These are phyloP conservation scores for Periplaneta americana DNA, from an alignment of 1,140 invertebrate species.

Conservation along the genomic window DNA sequence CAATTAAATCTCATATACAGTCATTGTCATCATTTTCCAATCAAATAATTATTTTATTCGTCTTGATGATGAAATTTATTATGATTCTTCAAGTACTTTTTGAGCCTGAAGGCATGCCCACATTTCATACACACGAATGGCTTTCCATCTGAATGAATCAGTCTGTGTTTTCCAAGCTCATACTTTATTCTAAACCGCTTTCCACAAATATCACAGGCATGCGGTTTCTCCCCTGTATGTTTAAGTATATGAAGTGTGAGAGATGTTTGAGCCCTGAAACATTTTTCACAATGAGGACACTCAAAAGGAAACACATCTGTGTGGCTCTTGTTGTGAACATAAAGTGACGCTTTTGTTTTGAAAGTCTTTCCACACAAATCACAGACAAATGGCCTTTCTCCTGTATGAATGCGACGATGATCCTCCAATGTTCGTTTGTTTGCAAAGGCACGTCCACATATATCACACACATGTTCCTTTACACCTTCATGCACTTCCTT, in stretches of 20 bases:
- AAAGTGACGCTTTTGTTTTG: constrained; percentile 43
- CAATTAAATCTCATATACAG: too few species aligned
- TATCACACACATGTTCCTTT: constrained; percentile 49
- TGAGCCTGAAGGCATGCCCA: constrained; percentile 47
- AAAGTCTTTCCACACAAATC: constrained; percentile 51
- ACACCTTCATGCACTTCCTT: constrained; percentile 56
- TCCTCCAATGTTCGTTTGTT: constrained; percentile 45
- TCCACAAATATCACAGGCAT: constrained; percentile 44
- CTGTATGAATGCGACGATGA: constrained; percentile 50
- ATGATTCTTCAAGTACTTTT: constrained; percentile 39
- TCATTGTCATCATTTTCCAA: too few species aligned
- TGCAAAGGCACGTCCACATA: constrained; percentile 46
- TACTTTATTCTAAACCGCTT: constrained; percentile 45
- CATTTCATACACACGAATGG: constrained; percentile 46
- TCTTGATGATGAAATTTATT: not conserved
- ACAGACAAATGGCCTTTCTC: constrained; percentile 54
- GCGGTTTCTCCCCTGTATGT: constrained; percentile 42
- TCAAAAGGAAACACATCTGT: constrained; percentile 42
- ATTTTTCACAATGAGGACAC: constrained; percentile 40
- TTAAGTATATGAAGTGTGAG: constrained; percentile 47
- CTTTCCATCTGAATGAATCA: constrained; percentile 45
- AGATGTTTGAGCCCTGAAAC: constrained; percentile 47
- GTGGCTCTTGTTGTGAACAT: constrained; percentile 47
- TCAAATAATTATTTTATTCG: not conserved
- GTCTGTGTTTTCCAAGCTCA: constrained; percentile 43